Conservation (phyloP, 2,888 invertebrate species). For the Scotopteryx bipunctaria region DNA sequence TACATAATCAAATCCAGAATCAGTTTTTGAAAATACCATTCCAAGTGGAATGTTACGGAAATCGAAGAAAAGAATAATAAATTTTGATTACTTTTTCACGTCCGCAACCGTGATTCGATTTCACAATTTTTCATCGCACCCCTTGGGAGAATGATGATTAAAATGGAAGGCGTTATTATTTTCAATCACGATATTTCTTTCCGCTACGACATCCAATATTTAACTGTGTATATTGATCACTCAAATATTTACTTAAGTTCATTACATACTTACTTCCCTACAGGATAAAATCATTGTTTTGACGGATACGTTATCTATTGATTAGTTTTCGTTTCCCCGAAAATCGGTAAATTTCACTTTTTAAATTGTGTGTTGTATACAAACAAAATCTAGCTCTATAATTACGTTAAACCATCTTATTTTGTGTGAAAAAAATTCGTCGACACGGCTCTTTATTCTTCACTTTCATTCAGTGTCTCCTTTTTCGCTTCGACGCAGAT, state of each 20-base stretch:
- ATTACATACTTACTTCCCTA: too few species aligned
- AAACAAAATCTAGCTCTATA: slow-evolving; percentile 1
- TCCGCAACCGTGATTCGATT: slow-evolving; percentile 77
- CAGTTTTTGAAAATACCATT: slow-evolving; percentile 12
- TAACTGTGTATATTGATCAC: slow-evolving; percentile 23
- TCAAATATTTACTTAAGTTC: slow-evolving; percentile 23
- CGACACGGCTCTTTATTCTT: slow-evolving; percentile 18
- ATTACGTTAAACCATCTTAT: not conserved
- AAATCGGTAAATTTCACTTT: too few species aligned
- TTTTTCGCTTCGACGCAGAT: slow-evolving; percentile 33
- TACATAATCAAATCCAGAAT: not conserved
- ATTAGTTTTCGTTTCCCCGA: too few species aligned
- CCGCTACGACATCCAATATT: slow-evolving; percentile 42
- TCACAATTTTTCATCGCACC: slow-evolving; percentile 67
- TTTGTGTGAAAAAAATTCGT: slow-evolving; percentile 4
- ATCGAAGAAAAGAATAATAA: slow-evolving; percentile 75
- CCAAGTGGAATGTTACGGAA: slow-evolving; percentile 49
- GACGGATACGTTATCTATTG: too few species aligned
- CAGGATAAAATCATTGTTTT: too few species aligned
- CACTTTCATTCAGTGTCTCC: slow-evolving; percentile 29
- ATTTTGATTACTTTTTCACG: slow-evolving; percentile 81
- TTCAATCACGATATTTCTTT: slow-evolving; percentile 50
- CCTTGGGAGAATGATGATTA: slow-evolving; percentile 67
- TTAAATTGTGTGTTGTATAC: too few species aligned
- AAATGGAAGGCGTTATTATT: slow-evolving; percentile 65